Percentiles rank a stretch among this genome's conserved stretches.
Evolutionary conservation across 2,113 vertebrate species (phyloP).

Genomic region (Scomber colias): DNA sequence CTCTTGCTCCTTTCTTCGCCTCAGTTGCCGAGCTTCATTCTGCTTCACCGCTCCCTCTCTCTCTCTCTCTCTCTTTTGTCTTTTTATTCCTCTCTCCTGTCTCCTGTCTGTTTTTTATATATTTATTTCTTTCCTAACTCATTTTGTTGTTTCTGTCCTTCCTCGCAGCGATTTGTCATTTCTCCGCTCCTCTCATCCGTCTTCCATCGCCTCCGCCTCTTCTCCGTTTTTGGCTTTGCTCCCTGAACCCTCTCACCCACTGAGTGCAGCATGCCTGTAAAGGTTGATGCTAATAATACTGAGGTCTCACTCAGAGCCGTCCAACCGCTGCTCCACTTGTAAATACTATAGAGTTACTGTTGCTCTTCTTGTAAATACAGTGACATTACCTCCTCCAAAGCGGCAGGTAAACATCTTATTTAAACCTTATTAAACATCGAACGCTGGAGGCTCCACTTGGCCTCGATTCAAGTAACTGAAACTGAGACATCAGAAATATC

Average conservation of each 20-base stretch:
- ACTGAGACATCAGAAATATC: background rate
- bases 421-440: background rate
- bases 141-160: background rate
- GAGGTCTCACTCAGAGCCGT: slow-evolving; percentile 54
- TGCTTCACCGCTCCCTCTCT: no score
- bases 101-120: background rate
- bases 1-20: background rate
- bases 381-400: background rate
- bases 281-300: slow-evolving; percentile 85
- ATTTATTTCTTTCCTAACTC: no score
- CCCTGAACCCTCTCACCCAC: slow-evolving; percentile 69
- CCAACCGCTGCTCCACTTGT: slow-evolving; percentile 31
- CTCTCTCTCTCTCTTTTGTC: no score
- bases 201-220: background rate
- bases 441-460: background rate
- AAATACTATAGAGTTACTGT: slow-evolving; percentile 59
- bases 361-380: slow-evolving; percentile 31
- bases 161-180: slow-evolving; percentile 8
- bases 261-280: slow-evolving; percentile 75
- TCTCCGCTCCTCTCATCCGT: background rate
- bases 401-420: slow-evolving; percentile 29
- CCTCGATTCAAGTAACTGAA: background rate
- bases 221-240: slow-evolving; percentile 46
- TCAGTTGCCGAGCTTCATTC: background rate
- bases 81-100: background rate